Evolutionary conservation across 53 echinoderm and acorn worm species (phyloP).

Genomic region (Pentamera pediparva): DNA sequence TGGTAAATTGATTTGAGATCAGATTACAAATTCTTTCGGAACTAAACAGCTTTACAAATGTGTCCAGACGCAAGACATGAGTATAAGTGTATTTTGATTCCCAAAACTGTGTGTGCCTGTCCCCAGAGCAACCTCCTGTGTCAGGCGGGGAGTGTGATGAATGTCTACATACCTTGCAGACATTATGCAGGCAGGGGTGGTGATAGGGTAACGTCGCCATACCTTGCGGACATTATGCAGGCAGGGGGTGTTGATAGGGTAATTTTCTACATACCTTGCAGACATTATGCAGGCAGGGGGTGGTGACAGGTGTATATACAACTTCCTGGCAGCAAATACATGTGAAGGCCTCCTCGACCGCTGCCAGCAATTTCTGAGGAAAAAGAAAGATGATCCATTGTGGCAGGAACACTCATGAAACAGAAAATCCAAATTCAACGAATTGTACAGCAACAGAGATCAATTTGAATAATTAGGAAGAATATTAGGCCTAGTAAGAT

Average conservation of each 20-base stretch:
- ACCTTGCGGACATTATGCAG: no score
- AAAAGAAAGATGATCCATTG: background rate
- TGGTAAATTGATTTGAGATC: no score
- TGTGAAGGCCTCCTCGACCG: constrained; percentile 82
- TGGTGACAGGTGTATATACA: constrained; percentile 86
- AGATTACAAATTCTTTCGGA: background rate
- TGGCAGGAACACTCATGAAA: background rate
- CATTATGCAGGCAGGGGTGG: constrained; percentile 95
- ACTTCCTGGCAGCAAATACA: constrained; percentile 99
- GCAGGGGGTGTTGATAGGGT: background rate
- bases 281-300: constrained; percentile 89
- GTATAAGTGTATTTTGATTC: no score
- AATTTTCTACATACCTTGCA: constrained; percentile 75
- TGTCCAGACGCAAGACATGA: no score
- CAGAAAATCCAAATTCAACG: no score
- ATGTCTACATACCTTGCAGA: constrained; percentile 79
- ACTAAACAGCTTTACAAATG: background rate
- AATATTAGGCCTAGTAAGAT: no score
- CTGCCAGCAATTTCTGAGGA: constrained; percentile 65
- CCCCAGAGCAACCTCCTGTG: no score
- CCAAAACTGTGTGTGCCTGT: no score
- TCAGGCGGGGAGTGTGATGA: background rate
- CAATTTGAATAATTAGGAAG: no score
- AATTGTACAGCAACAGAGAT: no score
- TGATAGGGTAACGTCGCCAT: no score